Evolutionary conservation across 1,140 invertebrate species (phyloP), one percentile per base, ranked within the genome.

Genomic region (Cylas formicarius): DNA sequence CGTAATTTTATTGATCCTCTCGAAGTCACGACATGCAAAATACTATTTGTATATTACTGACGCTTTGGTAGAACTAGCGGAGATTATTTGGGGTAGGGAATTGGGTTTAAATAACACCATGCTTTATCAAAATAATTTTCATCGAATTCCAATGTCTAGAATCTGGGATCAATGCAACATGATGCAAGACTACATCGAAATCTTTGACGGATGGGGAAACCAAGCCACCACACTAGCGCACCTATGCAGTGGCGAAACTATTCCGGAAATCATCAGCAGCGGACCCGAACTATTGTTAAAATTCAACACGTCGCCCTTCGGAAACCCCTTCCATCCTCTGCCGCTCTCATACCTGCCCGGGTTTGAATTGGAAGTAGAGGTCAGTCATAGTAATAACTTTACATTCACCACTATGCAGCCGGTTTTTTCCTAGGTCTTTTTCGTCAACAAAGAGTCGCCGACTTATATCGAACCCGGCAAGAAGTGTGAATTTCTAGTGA

Each of bases 111-210:
- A n/a, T n/a, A n/a, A n/a, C n/a, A n/a, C n/a, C n/a, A n/a, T n/a
- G n/a, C n/a, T n/a, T n/a, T n/a, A n/a, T n/a, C n/a, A n/a, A n/a
- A n/a, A n/a, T 18, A 16, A 23, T 35, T 11, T 13, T 10, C 11
- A 35, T 18, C n/a, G 4, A 7, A 37, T 13, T n/a, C 10, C 9
- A 37, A 37, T 37, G 17, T n/a, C 35, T 37, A 85, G 81, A 63
- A 80, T 84, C 13, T 85, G 82, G 80, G 82, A 85, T 68, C 79
- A 84, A 62, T 86, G 82, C 61, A 84, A 86, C 62, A 75, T 82
- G 43, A 81, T 84, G 17, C 82, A 85, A 62, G 85, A 87, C 67
- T 85, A 85, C 61, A 66, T 87, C 44, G 84, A 84, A 14, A 81
- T 90, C 44, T 85, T 84, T 68, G 86, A 90, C 57, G 86, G 86